Evolutionary conservation across 2,888 invertebrate genomes (phyloP).

Genomic region (Rhopalosiphum nymphaeae): DNA sequence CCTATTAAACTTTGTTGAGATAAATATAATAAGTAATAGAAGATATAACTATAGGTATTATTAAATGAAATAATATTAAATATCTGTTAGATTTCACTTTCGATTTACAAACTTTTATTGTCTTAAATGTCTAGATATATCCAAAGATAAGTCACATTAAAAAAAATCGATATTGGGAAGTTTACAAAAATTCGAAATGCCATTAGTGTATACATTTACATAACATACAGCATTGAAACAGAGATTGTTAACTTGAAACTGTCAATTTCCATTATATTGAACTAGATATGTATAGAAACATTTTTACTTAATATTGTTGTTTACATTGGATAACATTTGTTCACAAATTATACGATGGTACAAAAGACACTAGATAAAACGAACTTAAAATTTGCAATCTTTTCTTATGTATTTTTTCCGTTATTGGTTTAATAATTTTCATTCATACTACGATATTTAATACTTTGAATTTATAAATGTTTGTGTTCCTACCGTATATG

Average conservation of each 20-base stretch:
- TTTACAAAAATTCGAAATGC: conserved; percentile 15
- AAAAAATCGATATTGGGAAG: conserved; percentile 5
- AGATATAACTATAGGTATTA: background rate
- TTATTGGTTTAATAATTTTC: background rate
- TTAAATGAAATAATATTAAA: background rate
- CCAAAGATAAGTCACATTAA: conserved; percentile 25
- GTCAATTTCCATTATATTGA: background rate
- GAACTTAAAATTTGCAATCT: background rate
- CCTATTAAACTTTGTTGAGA: background rate
- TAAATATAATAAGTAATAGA: background rate
- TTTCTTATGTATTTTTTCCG: background rate
- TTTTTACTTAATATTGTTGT: background rate
- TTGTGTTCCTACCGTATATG: background rate
- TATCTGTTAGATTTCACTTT: background rate
- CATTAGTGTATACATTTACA: conserved; percentile 13
- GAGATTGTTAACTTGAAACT: conserved; percentile 13
- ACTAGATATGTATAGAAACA: background rate
- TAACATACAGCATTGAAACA: background rate
- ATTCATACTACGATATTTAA: background rate
- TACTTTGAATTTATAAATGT: background rate
- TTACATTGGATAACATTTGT: background rate
- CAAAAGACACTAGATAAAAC: background rate
- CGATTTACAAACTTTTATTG: background rate
- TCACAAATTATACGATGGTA: background rate
- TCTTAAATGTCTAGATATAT: background rate